phyloP scores from a whole-genome alignment of 2,113 vertebrate genomes.

The Verasper variegatus region DNA sequence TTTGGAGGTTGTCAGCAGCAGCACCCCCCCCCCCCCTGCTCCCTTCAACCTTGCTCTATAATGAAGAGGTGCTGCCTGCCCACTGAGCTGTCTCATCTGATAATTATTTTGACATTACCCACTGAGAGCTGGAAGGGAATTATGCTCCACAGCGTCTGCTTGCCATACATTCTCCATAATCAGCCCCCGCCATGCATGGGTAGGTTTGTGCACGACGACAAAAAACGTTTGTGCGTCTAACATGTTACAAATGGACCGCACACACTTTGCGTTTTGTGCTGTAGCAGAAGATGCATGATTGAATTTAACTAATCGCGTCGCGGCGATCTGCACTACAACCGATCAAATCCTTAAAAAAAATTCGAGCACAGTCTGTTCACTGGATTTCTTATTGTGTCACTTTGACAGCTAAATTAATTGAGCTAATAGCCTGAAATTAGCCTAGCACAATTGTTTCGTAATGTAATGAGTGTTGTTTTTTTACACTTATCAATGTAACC shows the following conservation, averaged over 20 bases:
- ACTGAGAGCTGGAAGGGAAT: constrained; percentile 60
- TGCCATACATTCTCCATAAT: constrained; percentile 65
- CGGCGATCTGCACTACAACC: background rate
- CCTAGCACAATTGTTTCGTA: background rate
- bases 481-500: background rate
- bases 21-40: background rate
- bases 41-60: constrained; percentile 48
- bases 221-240: background rate
- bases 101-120: constrained; percentile 75
- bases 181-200: constrained; percentile 40
- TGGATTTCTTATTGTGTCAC: background rate
- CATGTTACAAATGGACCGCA: constrained; percentile 21
- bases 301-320: background rate
- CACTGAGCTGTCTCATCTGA: constrained; percentile 70
- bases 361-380: background rate
- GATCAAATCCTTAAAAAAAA: background rate
- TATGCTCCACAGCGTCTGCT: constrained; percentile 55
- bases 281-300: constrained; percentile 3
- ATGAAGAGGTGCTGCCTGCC: constrained; percentile 70
- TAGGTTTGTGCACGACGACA: constrained; percentile 6
- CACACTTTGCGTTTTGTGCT: background rate
- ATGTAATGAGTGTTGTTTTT: background rate
- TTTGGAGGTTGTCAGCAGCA: constrained; percentile 53
- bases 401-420: constrained; percentile 6
- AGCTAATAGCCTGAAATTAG: background rate